These are phyloP conservation scores for Archips xylosteana DNA, from an alignment of 2,888 invertebrate genomes.

Conservation along the genomic window DNA sequence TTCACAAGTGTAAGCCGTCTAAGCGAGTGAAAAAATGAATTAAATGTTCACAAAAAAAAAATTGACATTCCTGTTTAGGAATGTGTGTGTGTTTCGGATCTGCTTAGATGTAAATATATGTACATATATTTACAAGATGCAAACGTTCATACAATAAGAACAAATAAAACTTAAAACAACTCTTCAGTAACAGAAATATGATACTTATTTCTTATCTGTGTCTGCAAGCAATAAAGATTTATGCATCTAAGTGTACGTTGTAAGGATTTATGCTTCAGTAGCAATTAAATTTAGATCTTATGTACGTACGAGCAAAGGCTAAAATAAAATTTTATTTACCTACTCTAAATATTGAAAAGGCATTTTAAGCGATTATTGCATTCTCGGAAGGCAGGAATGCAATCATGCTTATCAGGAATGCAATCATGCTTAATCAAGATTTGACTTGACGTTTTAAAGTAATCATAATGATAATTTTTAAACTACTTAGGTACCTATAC, in stretches of 20 bases:
- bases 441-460: background rate
- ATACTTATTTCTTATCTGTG: background rate
- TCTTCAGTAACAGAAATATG: background rate
- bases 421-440: background rate
- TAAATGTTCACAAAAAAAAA: too few relatives aligned
- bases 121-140: background rate
- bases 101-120: too few relatives aligned
- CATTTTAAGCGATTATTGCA: background rate
- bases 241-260: constrained; percentile 1
- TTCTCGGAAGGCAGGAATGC: background rate
- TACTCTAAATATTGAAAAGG: background rate
- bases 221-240: constrained; percentile 3
- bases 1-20: too few relatives aligned
- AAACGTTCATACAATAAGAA: background rate
- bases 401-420: background rate
- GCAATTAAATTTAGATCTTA: background rate
- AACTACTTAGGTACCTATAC: background rate
- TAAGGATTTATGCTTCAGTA: background rate
- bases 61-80: background rate
- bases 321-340: background rate
- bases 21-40: too few relatives aligned
- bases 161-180: background rate
- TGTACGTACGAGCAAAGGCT: background rate
- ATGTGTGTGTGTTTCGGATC: too few relatives aligned
- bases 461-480: background rate